A percentile compares a stretch with the other conserved stretches of the same genome.
Conservation (phyloP, 2,888 invertebrate species). For the Phyllotreta cruciferae region DNA sequence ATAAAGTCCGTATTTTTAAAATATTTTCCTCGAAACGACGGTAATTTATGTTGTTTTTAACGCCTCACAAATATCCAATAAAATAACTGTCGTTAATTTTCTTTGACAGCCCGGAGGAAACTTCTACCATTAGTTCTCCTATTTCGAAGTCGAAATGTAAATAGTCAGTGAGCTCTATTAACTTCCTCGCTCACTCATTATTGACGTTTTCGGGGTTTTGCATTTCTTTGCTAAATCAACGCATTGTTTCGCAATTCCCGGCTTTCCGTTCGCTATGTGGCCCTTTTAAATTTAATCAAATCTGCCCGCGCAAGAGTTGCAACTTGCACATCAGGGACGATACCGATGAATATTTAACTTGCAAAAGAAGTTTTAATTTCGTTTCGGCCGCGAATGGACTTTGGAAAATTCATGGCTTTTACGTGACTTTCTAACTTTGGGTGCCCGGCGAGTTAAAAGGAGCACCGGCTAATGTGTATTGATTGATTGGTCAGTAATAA, state of each 20-base stretch:
- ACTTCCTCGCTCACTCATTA: too few relatives aligned
- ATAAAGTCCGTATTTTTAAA: too few relatives aligned
- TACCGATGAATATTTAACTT: conserved; percentile 36
- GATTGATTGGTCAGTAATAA: conserved; percentile 12
- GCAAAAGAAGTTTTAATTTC: conserved; percentile 34
- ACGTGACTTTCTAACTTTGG: conserved; percentile 16
- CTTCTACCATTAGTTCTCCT: conserved; percentile 4
- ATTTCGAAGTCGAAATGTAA: too few relatives aligned
- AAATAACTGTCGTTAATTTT: conserved; percentile 6
- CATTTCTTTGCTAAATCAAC: too few relatives aligned
- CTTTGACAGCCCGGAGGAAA: conserved; percentile 1
- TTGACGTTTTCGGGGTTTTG: too few relatives aligned
- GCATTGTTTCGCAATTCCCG: too few relatives aligned
- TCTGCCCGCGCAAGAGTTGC: conserved; percentile 31
- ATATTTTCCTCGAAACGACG: too few relatives aligned
- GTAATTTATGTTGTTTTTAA: too few relatives aligned
- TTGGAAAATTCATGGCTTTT: conserved; percentile 19
- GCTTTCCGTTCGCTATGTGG: too few relatives aligned
- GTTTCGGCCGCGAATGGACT: conserved; percentile 31
- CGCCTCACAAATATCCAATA: background rate
- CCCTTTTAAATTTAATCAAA: conserved; percentile 39
- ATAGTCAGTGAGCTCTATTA: too few relatives aligned
- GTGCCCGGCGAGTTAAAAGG: background rate
- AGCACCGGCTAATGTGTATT: conserved; percentile 6
- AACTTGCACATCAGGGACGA: conserved; percentile 18